A percentile compares a stretch with the other conserved stretches of the same genome.
These are phyloP conservation scores for Enteromius unitaeniatus DNA, from an alignment of 2,797 vertebrate species.

Conservation along the genomic window DNA sequence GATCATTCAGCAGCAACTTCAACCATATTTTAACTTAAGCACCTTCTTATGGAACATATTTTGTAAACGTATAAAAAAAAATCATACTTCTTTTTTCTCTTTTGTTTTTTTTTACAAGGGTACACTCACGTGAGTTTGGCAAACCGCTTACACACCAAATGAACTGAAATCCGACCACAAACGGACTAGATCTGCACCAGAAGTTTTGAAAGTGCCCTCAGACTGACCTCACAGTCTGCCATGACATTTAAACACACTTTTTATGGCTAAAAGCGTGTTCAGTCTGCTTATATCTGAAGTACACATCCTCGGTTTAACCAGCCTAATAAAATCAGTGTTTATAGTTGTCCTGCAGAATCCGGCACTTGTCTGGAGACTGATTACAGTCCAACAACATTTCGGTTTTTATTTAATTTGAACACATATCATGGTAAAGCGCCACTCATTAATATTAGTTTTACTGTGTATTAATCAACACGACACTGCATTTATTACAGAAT, in stretches of 20 bases:
- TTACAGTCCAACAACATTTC: neutral
- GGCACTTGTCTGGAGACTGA: neutral
- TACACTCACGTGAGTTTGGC: neutral
- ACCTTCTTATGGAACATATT: neutral
- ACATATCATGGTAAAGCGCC: neutral
- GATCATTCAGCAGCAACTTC: neutral
- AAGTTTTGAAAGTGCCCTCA: constrained; percentile 3
- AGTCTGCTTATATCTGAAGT: constrained; percentile 19
- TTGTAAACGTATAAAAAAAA: neutral
- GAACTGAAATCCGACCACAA: neutral
- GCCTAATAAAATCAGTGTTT: constrained; percentile 17
- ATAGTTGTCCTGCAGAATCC: neutral
- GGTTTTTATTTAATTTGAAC: neutral
- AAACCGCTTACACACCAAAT: neutral
- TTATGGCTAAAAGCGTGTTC: neutral
- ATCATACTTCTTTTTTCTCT: neutral
- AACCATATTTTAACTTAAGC: neutral
- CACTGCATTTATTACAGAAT: too few relatives aligned
- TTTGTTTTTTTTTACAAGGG: neutral
- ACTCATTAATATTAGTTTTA: too few relatives aligned
- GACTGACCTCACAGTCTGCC: neutral
- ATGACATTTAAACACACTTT: constrained; percentile 19
- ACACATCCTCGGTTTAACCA: constrained; percentile 21
- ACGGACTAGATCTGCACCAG: neutral
- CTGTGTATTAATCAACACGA: too few relatives aligned